Base-by-base conservation (phyloP, 2,888 invertebrate genomes). In the Rotaria socialis region DNA sequence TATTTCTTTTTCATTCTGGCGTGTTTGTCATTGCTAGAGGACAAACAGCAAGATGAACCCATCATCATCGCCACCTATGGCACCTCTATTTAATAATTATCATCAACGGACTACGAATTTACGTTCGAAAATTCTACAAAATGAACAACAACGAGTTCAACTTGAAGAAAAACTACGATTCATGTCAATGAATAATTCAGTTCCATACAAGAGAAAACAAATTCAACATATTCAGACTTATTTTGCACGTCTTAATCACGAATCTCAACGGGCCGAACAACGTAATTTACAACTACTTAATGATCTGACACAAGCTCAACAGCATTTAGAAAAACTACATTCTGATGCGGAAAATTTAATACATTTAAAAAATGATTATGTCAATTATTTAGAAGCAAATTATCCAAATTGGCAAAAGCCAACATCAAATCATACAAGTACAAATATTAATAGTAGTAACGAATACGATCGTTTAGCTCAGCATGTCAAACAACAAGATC, bases 91-190 rank as follows among this genome's bases (percentile, higher is more conserved):
- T 14, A 7, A 16, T 35, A 47, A 80, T 47, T 80, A 80, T 80
- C 80, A 80, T n/a, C 41, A n/a, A 24, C 47, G 47, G 3, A 19
- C 4, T n/a, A 47, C 47, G 5, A 8, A 43, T 24, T 47, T 80
- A 47, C 80, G 80, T 80, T 43, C 80, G n/a, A 80, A 80, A 80
- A 80, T 80, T 47, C n/a, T 80, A 14, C 47, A 80, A 80, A 80
- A 47, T 47, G 47, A 80, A 80, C n/a, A 80, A 47, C 47, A 80
- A 47, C 80, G 80, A 14, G 24, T 47, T 11, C n/a, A 24, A 80
- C 80, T 80, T 14, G 80, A 80, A 43, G 24, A 80, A n/a, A 80
- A 43, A 80, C 14, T 80, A 24, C 80, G 47, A n/a, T 14, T 22
- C 24, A 47, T 80, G 47, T 80, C 80, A 24, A 80, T 8, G n/a